phyloP scores from a whole-genome alignment of 2,797 vertebrate genomes.

The Tenualosa ilisha region DNA sequence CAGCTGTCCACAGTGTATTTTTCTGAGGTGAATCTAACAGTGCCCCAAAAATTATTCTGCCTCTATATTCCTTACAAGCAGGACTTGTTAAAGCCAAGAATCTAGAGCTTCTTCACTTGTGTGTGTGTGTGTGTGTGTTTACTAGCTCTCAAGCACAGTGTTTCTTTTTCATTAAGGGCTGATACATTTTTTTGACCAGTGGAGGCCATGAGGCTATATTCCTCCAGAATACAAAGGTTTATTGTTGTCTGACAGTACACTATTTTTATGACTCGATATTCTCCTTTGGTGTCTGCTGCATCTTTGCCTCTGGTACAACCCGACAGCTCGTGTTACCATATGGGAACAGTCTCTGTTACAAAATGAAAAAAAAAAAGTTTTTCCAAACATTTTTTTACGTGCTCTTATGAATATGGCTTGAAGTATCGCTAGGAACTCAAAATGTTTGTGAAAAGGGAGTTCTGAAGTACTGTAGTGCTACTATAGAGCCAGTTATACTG shows the following conservation, averaged over 20 bases:
- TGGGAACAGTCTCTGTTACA: neutral
- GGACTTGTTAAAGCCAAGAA: slow-evolving; percentile 1
- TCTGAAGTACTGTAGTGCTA: neutral
- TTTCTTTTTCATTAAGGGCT: slow-evolving; percentile 3
- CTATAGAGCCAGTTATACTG: neutral
- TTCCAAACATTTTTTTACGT: neutral
- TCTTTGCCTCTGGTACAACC: neutral
- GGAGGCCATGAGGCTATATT: neutral
- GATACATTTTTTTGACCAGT: neutral
- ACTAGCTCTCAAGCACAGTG: neutral
- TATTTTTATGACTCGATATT: neutral
- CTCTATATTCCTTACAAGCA: slow-evolving; percentile 7
- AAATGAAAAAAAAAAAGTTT: neutral
- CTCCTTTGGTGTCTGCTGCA: neutral
- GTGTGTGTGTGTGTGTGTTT: slow-evolving; percentile 31
- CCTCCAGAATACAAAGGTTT: neutral
- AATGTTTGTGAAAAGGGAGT: slow-evolving; percentile 15
- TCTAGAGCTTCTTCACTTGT: neutral
- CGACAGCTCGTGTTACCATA: neutral
- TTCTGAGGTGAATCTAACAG: neutral
- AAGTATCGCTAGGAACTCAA: neutral
- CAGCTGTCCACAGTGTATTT: neutral
- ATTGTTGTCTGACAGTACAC: neutral
- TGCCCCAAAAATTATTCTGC: neutral
- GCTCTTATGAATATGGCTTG: neutral